Evolutionary conservation across 2,797 vertebrate species (phyloP), one percentile per base, ranked within the genome.

Genomic region (Sus cebifrons): DNA sequence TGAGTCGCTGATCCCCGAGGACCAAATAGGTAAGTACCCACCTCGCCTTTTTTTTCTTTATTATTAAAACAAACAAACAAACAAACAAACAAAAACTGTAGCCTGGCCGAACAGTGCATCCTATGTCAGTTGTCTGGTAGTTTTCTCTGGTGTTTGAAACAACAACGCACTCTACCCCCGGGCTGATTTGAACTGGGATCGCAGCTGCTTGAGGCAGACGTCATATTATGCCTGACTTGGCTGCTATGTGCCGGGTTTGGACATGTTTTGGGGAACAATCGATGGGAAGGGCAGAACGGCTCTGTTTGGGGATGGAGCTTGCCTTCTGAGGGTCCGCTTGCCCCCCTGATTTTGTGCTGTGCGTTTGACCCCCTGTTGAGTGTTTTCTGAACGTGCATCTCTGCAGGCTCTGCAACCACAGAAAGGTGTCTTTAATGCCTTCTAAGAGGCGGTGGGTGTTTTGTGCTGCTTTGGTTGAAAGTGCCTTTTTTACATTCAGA

Each of bases 1-100:
- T 0, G 99, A 99, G 97, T 99, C 99, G 0, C 98, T 99, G 94
- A 99, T 99, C 97, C 99, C 99, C 0, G 99, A 99, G 98, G 99
- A 99, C 97, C 99, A 99, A 97, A 99, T 99, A 58, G 99, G 99
- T 99, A 98, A 99, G 99, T 96, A 4, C 0, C 16, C 40, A 0
- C 44, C 71, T 13, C 13, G 21, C 92, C 8, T 95, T 84, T 68
- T 64, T n/a, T 54, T 17, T 17, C 14, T 6, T 25, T 21, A 32
- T 9, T 36, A 7, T 20, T 7, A 49, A 49, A 49, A 29, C 36
- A 36, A 36, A 4, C 36, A 36, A 36, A 32, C 32, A 32, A 32
- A 32, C 32, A 44, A 32, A 32, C 32, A 49, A 49, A 75, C 21
- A 60, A 60, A 10, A 23, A 5, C 2, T 3, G 1, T 67, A 16